A percentile compares a stretch with the other conserved stretches of the same genome.
Conservation (phyloP, 2,113 vertebrate genomes). For the Fukomys damarensis region DNA sequence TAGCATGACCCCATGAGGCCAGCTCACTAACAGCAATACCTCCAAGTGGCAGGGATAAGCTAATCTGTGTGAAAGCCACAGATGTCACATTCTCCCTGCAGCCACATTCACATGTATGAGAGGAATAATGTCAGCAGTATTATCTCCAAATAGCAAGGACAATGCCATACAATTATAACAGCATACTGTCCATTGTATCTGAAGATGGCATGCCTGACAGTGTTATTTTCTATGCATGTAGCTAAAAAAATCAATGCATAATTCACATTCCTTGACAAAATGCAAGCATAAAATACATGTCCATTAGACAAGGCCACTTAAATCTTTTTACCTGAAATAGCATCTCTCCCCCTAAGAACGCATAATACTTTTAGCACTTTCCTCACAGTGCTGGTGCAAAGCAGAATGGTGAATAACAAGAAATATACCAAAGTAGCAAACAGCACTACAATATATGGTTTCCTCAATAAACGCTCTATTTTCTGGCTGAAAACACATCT, state of each 20-base stretch:
- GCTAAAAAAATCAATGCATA: slow-evolving; percentile 66
- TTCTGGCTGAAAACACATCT: not conserved
- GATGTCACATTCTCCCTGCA: slow-evolving; percentile 70
- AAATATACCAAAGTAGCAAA: not conserved
- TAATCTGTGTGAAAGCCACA: slow-evolving; percentile 78
- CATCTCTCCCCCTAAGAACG: slow-evolving; percentile 52
- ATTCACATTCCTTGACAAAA: slow-evolving; percentile 67
- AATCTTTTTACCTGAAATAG: slow-evolving; percentile 41
- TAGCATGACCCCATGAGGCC: slow-evolving; percentile 61
- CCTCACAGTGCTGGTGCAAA: not conserved
- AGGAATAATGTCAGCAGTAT: slow-evolving; percentile 73
- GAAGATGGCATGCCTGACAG: slow-evolving; percentile 63
- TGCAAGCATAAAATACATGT: slow-evolving; percentile 10
- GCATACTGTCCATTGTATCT: slow-evolving; percentile 75
- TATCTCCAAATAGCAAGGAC: slow-evolving; percentile 73
- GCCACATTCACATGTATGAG: slow-evolving; percentile 73
- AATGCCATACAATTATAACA: slow-evolving; percentile 71
- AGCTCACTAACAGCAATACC: slow-evolving; percentile 49
- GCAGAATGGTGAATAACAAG: not conserved
- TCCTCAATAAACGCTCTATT: not conserved
- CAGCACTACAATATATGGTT: not conserved
- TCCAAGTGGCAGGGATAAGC: slow-evolving; percentile 66
- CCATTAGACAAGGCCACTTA: slow-evolving; percentile 54
- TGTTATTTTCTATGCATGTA: slow-evolving; percentile 69
- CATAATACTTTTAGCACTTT: not conserved